Conservation (phyloP, 2,797 vertebrate genomes). For the Trachurus trachurus region DNA sequence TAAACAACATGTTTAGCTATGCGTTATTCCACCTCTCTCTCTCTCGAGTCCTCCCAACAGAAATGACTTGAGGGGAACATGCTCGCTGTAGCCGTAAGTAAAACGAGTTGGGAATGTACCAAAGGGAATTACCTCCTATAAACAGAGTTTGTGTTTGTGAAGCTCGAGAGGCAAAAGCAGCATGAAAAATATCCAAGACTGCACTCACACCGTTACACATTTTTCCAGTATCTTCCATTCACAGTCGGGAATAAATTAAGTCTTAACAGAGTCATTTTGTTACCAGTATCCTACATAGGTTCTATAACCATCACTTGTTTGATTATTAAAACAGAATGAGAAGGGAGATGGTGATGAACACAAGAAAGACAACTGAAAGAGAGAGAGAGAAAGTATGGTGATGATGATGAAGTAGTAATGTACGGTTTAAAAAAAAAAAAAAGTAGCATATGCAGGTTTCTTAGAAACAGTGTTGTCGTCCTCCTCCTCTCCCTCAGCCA, state of each 20-base stretch:
- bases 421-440: slow-evolving; percentile 5
- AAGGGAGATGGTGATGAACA: not conserved
- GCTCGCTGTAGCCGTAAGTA: slow-evolving; percentile 12
- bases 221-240: slow-evolving; percentile 1
- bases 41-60: not conserved
- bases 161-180: not conserved
- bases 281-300: not conserved
- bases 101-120: not conserved
- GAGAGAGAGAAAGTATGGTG: not conserved
- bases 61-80: slow-evolving; percentile 24
- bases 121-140: slow-evolving; percentile 4
- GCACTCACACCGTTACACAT: not conserved
- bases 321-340: slow-evolving; percentile 12
- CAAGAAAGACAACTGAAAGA: not conserved
- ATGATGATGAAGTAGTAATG: not conserved
- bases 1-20: slow-evolving; percentile 36
- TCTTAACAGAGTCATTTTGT: slow-evolving; percentile 12
- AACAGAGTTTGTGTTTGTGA: not conserved
- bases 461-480: not conserved
- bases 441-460: slow-evolving; percentile 4
- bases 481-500: not conserved
- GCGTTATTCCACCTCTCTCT: slow-evolving; percentile 9
- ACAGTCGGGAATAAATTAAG: slow-evolving; percentile 13
- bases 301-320: not conserved
- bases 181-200: slow-evolving; percentile 23